Evolutionary conservation across 2,888 invertebrate species (phyloP), one percentile per base, ranked within the genome.

Genomic region (Pomacea canaliculata): DNA sequence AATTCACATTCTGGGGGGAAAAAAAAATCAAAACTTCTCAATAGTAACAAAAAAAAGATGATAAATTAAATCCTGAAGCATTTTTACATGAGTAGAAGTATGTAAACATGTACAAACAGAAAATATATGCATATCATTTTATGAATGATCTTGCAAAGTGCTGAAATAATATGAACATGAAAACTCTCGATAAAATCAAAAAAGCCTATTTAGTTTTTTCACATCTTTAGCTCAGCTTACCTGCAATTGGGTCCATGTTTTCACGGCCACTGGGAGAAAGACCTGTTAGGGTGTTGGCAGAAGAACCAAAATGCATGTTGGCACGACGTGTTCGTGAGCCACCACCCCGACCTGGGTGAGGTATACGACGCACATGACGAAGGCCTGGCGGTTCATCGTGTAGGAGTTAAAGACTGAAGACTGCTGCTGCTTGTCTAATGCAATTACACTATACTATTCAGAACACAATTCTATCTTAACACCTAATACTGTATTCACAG

Each of bases 241-340:
- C 90, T 81, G 97, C 96, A 89, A 98, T 98, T 79, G 98, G 98
- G 93, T 98, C 98, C 90, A 97, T 97, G 82, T 96, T 94, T 91
- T 97, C 97, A 86, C 97, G 94, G 88, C 95, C 95, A 88, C 95
- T 96, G 84, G 97, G 96, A 86, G 96, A 96, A 88, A 96, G 92
- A 84, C 95, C 95, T 87, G 96, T 95, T 87, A 96, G 93, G 9
- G 87, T 80, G n/a, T 86, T 84, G 80, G 95, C 96, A 87, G 95
- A 94, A 85, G 95, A 94, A 85, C 96, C 95, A 93, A 97, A 97
- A 93, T 97, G 97, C 96, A 97, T 97, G 92, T 97, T 97, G 86
- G 95, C 95, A 89, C 97, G 94, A 80, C 97, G 93, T 76, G 96
- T 94, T 87, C 97, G 93, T 79, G 94, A 93, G 66, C 94, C 93